Conservation (phyloP, 1,140 invertebrate genomes). For the Euura lappo region DNA sequence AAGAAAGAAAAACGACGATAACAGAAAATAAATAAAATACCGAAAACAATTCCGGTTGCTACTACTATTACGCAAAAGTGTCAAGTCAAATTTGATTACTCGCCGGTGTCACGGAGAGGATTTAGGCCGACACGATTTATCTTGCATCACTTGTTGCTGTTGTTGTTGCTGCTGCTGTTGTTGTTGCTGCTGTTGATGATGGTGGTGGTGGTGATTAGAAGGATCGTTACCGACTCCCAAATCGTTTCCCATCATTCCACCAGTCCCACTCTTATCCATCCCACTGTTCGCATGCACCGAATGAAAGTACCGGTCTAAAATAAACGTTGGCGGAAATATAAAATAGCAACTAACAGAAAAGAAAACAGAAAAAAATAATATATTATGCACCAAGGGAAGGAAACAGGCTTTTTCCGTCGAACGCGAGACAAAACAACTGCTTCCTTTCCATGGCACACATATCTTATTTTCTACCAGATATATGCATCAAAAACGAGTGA, state of each 20-base stretch:
- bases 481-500: too few species aligned
- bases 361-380: too few species aligned
- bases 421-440: too few species aligned
- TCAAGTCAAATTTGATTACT: not conserved
- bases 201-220: slow-evolving; percentile 51
- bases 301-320: slow-evolving; percentile 59
- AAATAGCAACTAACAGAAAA: not conserved
- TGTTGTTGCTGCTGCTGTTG: slow-evolving; percentile 37
- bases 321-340: slow-evolving; percentile 8
- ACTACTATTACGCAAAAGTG: too few species aligned
- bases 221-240: slow-evolving; percentile 46
- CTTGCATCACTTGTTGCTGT: slow-evolving; percentile 56
- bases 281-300: slow-evolving; percentile 56
- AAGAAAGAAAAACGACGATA: too few species aligned
- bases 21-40: too few species aligned
- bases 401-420: too few species aligned
- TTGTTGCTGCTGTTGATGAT: slow-evolving; percentile 25
- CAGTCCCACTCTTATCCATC: slow-evolving; percentile 54
- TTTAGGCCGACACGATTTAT: slow-evolving; percentile 56
- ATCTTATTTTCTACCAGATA: too few species aligned
- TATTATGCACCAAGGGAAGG: too few species aligned
- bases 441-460: too few species aligned
- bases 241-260: slow-evolving; percentile 50
- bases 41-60: too few species aligned
- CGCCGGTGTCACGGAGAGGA: slow-evolving; percentile 60